These are phyloP conservation scores for Heliangelus exortis DNA, from an alignment of 2,797 vertebrate genomes.

Conservation along the genomic window DNA sequence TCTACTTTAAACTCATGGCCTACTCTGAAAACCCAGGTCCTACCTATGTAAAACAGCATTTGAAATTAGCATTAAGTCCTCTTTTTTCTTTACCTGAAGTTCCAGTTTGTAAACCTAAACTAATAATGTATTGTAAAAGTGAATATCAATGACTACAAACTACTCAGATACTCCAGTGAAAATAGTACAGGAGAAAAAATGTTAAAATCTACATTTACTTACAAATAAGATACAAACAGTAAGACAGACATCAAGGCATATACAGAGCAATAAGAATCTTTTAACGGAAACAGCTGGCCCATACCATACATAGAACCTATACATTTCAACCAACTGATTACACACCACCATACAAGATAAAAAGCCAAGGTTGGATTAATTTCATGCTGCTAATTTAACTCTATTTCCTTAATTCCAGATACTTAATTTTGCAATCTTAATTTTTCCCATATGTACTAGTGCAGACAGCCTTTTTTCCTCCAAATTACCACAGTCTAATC, in stretches of 20 bases:
- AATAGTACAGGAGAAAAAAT: not conserved
- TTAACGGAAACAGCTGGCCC: not conserved
- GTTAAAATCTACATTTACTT: not conserved
- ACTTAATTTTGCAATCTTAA: not conserved
- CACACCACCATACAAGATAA: not conserved
- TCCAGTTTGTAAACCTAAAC: not conserved
- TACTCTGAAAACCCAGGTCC: not conserved
- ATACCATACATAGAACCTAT: not conserved
- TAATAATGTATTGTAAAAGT: not conserved
- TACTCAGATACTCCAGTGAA: not conserved
- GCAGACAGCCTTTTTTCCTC: slow-evolving; percentile 15
- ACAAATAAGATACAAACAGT: accelerated
- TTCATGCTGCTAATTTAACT: not conserved
- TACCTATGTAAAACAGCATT: not conserved
- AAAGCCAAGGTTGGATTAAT: not conserved
- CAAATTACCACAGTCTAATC: slow-evolving; percentile 55
- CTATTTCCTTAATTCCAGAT: not conserved
- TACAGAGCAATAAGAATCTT: not conserved
- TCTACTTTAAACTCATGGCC: not conserved
- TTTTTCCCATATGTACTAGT: not conserved
- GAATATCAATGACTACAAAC: not conserved
- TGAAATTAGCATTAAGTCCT: not conserved
- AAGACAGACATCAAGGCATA: not conserved
- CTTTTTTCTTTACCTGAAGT: not conserved
- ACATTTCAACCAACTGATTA: not conserved